Percentiles rank a stretch among this genome's conserved stretches.
Evolutionary conservation across 2,113 vertebrate species (phyloP).

Genomic region (Gambusia affinis): DNA sequence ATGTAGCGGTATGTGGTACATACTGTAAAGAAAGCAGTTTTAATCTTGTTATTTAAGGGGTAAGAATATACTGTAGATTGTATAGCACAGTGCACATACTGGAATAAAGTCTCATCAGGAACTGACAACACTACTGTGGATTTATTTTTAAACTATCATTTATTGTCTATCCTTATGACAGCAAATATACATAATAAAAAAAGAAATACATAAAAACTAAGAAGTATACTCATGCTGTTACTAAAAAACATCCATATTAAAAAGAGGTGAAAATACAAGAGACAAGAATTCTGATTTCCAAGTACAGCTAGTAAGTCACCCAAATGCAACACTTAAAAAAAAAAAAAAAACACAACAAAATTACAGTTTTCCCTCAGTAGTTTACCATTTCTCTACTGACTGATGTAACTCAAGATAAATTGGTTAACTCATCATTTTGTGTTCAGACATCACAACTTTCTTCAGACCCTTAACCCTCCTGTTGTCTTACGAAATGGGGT

Average conservation of each 20-base stretch:
- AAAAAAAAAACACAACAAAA: not conserved
- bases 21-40: constrained; percentile 47
- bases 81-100: constrained; percentile 30
- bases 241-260: not conserved
- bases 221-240: not conserved
- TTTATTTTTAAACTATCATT: not conserved
- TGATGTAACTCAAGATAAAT: not conserved
- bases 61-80: constrained; percentile 22
- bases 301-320: not conserved
- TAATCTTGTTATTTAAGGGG: constrained; percentile 9
- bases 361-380: not conserved
- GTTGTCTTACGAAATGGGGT: too few relatives aligned
- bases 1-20: constrained; percentile 21
- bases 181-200: not conserved
- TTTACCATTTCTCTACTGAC: not conserved
- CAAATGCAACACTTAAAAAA: not conserved
- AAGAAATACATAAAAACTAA: not conserved
- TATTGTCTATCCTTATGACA: not conserved
- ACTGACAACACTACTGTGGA: not conserved
- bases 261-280: not conserved
- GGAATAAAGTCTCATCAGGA: constrained; percentile 1
- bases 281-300: not conserved
- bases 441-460: not conserved
- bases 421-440: not conserved
- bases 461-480: too few relatives aligned